Evolutionary conservation across 2,797 vertebrate species (phyloP), one percentile per base, ranked within the genome.

Genomic region (Acanthurus leucopareius): DNA sequence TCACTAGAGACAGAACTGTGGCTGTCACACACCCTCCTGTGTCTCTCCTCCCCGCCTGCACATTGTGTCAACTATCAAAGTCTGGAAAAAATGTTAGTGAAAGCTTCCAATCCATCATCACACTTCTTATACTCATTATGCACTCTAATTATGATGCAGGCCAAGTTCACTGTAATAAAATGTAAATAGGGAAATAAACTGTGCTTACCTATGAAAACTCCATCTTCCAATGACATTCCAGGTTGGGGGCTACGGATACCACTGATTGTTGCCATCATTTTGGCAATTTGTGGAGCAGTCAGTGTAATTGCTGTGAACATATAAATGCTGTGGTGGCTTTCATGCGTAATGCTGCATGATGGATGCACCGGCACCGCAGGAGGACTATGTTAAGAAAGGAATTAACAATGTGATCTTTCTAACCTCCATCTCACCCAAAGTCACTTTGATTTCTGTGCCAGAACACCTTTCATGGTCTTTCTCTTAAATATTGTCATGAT

Each of bases 41-140:
- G 16, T 49, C 16, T 16, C 16, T 22, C 40, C 17, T 38, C 57
- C 35, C 22, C 20, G n/a, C 63, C 22, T 60, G 53, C 20, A 28
- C n/a, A 32, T 49, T 48, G 54, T 73, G 42, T 62, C 40, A 47
- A 59, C 45, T 58, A 52, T 44, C 17, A 77, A 47, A 59, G 62
- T 61, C 56, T 77, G 35, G 19, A 71, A 53, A 60, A 59, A 65
- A 59, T 54, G 35, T 1, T 16, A 51, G 63, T 25, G 44, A 63
- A 44, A 63, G 61, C 45, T 49, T 20, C 25, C 22, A 8, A 42
- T 45, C 15, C 44, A 9, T 45, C 8, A 10, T 17, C 16, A 13
- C 25, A 32, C 53, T 32, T 6, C 1, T 9, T 48, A 19, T 48
- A 16, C 16, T 32, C 10, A 32, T 49, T 32, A 7, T 63, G 10